Base-by-base conservation (phyloP, 1,140 invertebrate species). In the Cyclargus thomasi region DNA sequence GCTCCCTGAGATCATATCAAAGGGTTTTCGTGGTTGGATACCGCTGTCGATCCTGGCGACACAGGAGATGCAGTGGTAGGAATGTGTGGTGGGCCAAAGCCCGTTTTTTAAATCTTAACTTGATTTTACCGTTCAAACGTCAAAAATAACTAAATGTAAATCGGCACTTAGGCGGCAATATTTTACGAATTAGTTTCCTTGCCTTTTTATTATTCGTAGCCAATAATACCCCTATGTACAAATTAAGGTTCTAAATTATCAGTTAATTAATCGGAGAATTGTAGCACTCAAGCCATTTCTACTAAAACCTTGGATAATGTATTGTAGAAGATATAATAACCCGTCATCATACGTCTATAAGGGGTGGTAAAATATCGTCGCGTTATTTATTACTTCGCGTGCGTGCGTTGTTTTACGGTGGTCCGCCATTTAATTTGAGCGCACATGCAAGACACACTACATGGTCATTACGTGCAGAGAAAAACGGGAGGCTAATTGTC, bases 401-500 rank as follows among this genome's bases (percentile, higher is more conserved):
- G 86, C 75, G 75, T 77, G 69, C 73, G 74, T 67, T 21, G 76
- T 85, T 86, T 86, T 85, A 86, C 74, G 74, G 76, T 81, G 55
- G 74, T 77, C 76, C 72, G 77, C 79, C 78, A 81, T 86, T 87
- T 88, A 85, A 86, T 86, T 83, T 86, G 70, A 81, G 62, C 74
- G 67, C 79, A 76, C 82, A 86, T 86, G 81, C 80, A 82, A 82
- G 76, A 82, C 74, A 75, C 68, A 78, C 69, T 59, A 83, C 76
- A 80, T 77, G 76, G 79, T 75, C 75, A 84, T 86, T 85, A 83
- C 73, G 71, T 75, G 74, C 47, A 70, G 78, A 83, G 82, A 82
- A 83, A 81, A 78, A 78, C 59, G 72, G 78, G 76, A 81, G 82
- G 78, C 75, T 88, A 88, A 88, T 88, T 83, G 84, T 80, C 74